phyloP scores from a whole-genome alignment of 1,140 invertebrate genomes.

The Conopomorpha cramerella region DNA sequence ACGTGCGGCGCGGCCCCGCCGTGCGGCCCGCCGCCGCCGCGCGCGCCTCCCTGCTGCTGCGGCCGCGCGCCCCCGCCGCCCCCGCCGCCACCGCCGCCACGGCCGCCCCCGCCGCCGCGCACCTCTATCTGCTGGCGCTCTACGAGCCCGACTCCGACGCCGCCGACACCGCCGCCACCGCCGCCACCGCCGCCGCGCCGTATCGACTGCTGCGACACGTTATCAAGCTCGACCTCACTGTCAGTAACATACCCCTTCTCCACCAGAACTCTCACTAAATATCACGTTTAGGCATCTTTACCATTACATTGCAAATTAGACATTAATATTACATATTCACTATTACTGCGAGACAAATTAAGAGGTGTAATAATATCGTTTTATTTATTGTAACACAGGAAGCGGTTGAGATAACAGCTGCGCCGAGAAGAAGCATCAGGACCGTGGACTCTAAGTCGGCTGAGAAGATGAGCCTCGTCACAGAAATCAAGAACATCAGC shows the following conservation, averaged over 20 bases:
- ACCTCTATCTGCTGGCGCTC: conserved; percentile 25
- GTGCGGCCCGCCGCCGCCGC: conserved; percentile 8
- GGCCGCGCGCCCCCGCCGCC: conserved; percentile 13
- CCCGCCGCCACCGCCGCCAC: background rate
- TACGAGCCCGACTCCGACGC: conserved; percentile 21
- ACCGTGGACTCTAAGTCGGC: conserved; percentile 13
- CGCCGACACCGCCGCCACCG: conserved; percentile 1
- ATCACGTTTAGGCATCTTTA: too few relatives aligned
- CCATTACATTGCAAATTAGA: too few relatives aligned
- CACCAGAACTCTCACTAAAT: background rate
- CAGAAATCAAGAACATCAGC: conserved; percentile 50
- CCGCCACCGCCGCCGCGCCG: conserved; percentile 5
- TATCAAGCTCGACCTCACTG: conserved; percentile 21
- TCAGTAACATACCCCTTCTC: conserved; percentile 8
- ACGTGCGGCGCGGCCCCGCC: conserved; percentile 7
- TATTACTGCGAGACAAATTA: too few relatives aligned
- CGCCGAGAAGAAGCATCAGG: conserved; percentile 33
- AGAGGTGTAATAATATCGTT: too few relatives aligned
- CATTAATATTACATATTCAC: too few relatives aligned
- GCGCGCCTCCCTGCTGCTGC: conserved; percentile 16
- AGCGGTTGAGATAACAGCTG: conserved; percentile 36
- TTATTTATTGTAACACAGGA: conserved; percentile 26
- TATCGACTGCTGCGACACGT: conserved; percentile 33
- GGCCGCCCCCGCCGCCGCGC: conserved; percentile 10
- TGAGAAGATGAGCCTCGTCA: conserved; percentile 38